A percentile compares a stretch with the other conserved stretches of the same genome.
phyloP scores from a whole-genome alignment of 2,888 invertebrate species.

The Parnassius mnemosyne region DNA sequence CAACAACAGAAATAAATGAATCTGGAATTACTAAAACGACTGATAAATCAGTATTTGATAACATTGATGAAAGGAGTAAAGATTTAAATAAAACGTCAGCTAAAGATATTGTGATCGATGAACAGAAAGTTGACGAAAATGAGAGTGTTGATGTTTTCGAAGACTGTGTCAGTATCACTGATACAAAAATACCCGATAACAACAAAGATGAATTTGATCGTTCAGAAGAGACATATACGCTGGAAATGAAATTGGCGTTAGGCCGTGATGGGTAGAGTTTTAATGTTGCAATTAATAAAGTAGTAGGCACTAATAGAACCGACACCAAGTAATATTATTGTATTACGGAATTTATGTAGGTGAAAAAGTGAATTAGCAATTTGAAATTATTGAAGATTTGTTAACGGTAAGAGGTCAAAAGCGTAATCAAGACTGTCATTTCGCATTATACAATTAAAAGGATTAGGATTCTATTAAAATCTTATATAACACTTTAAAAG shows the following conservation, averaged over 20 bases:
- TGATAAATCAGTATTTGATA: conserved; percentile 7
- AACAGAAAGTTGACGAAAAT: conserved; percentile 17
- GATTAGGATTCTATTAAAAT: too few species aligned
- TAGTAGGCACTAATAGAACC: too few species aligned
- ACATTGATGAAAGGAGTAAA: neutral
- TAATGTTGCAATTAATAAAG: neutral
- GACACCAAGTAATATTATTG: too few species aligned
- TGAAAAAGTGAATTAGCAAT: too few species aligned
- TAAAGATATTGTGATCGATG: conserved; percentile 6
- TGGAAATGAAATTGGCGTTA: conserved; percentile 70
- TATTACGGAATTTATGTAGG: too few species aligned
- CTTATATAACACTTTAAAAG: too few species aligned
- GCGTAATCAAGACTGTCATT: too few species aligned
- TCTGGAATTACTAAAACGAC: neutral
- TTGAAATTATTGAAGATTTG: too few species aligned
- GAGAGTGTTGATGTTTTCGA: conserved; percentile 54
- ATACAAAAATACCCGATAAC: conserved; percentile 8
- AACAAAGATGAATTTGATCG: conserved; percentile 39
- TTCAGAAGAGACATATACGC: conserved; percentile 56
- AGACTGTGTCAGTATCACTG: conserved; percentile 55
- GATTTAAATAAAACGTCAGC: neutral
- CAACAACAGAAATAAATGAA: neutral
- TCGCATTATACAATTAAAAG: too few species aligned
- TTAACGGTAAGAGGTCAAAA: too few species aligned
- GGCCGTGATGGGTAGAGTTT: conserved; percentile 2